Evolutionary conservation across 2,113 vertebrate species (phyloP).

Genomic region (Actenoides hombroni): DNA sequence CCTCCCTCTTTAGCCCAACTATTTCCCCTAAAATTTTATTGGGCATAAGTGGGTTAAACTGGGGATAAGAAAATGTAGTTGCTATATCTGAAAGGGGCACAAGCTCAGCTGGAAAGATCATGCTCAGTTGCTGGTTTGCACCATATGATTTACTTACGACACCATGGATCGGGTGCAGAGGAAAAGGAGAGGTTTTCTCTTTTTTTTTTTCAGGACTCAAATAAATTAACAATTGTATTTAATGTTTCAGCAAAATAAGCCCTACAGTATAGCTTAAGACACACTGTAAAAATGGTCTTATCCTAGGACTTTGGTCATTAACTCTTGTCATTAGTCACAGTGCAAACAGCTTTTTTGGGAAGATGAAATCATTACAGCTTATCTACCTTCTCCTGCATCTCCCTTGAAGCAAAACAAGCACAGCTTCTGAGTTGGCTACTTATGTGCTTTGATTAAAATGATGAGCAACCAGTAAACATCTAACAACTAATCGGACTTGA

Average conservation of each 20-base stretch:
- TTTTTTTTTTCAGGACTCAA: background rate
- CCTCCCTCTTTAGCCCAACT: background rate
- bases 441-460: background rate
- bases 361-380: background rate
- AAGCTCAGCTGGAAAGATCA: background rate
- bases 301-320: background rate
- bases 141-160: accelerated
- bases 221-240: background rate
- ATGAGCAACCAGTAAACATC: background rate
- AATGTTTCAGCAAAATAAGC: background rate
- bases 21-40: background rate
- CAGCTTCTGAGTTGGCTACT: background rate
- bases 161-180: background rate
- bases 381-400: background rate
- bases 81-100: background rate
- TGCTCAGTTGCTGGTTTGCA: background rate
- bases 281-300: background rate
- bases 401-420: background rate
- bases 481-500: background rate
- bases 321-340: background rate
- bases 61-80: background rate
- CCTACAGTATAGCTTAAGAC: background rate
- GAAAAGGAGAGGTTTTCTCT: background rate
- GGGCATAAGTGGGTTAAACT: background rate
- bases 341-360: background rate